phyloP scores from a whole-genome alignment of 2,797 vertebrate species.

The Cossypha caffra region DNA sequence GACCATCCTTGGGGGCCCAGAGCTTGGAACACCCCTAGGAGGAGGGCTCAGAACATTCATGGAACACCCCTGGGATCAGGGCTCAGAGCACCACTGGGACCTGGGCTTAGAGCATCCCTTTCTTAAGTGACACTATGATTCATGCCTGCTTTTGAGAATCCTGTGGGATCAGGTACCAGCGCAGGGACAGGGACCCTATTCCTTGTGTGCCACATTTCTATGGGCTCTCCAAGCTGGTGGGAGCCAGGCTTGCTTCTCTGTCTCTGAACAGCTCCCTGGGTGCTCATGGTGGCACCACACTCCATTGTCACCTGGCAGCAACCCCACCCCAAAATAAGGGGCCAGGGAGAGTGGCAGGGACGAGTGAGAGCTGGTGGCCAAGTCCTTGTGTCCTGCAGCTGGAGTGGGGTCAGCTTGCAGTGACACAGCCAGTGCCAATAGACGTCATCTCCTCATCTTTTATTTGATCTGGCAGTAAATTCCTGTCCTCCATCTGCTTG shows the following conservation, averaged over 20 bases:
- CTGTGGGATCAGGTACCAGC: background rate
- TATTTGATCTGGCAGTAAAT: background rate
- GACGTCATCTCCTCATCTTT: background rate
- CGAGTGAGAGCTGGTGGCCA: background rate
- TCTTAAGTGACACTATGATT: background rate
- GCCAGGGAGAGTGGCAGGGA: background rate
- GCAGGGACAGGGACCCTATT: background rate
- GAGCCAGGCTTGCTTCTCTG: background rate
- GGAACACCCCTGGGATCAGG: background rate
- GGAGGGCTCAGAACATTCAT: background rate
- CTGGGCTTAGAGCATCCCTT: background rate
- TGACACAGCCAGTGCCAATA: accelerated
- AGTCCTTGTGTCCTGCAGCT: background rate
- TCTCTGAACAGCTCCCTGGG: background rate
- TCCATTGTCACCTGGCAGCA: background rate
- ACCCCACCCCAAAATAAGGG: background rate
- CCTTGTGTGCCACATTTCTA: background rate
- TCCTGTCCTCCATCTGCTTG: background rate
- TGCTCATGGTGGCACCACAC: background rate
- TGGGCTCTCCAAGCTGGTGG: background rate
- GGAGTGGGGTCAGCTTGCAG: background rate
- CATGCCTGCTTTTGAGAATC: background rate
- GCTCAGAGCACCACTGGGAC: background rate
- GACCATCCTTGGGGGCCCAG: accelerated
- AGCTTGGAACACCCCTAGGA: background rate